Base-by-base conservation (phyloP, 2,113 vertebrate genomes). In the Channa maculata region DNA sequence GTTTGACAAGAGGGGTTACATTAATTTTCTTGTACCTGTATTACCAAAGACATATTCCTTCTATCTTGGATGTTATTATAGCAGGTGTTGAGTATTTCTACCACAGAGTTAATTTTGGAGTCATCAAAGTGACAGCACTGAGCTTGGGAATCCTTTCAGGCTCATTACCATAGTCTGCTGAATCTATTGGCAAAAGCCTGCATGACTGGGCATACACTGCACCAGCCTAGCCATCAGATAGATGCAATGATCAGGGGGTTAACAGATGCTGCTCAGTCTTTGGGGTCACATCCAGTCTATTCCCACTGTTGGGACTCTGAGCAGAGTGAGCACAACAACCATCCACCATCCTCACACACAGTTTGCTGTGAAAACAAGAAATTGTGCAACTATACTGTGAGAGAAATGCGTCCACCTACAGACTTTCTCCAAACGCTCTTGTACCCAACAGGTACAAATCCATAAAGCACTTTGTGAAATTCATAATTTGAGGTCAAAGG, bases 91-190 rank as follows among this genome's bases (percentile, higher is more conserved):
- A 86, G 86, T 78, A 82, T 87, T 86, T 88, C 78, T 52, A 53
- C 71, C 33, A n/a, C 84, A 36, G 52, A 55, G 84, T 89, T 93
- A 85, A 91, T 93, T 89, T 90, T 63, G 65, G 81, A 92, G 79
- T 87, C 65, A 65, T 87, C 87, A 90, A 90, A 86, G 77, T 90
- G 92, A 93, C 90, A 88, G 79, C 75, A 3, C 54, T 66, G 80
- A 84, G 86, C 85, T 75, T 62, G 82, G 86, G 86, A 90, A 89
- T 90, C 77, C 80, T 89, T 80, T 86, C 75, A 71, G 81, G 67
- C 84, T 91, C 88, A 89, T 91, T 92, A 91, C 69, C 88, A 87
- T 88, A 85, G 86, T 86, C 86, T 79, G 77, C 83, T 81, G 83
- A 91, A 88, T 91, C 73, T 75, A 89, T 89, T 88, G 90, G 76